A percentile compares a stretch with the other conserved stretches of the same genome.
These are phyloP conservation scores for Drosophila sproati DNA, from an alignment of 1,140 invertebrate species.

Conservation along the genomic window DNA sequence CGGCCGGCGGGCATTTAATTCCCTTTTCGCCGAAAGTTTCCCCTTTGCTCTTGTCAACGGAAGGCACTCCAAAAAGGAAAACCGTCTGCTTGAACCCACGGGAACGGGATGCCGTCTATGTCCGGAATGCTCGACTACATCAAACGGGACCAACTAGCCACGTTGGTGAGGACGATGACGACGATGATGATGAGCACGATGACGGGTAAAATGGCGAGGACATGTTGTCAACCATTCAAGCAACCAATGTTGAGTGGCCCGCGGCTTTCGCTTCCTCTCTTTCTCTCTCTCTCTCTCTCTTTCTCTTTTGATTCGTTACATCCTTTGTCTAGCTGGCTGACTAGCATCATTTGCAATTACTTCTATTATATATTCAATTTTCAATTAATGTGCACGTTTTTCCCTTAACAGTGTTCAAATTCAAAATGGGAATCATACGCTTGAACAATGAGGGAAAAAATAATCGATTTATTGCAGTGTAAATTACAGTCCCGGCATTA, in stretches of 20 bases:
- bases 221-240: slow-evolving; percentile 60
- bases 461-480: background rate
- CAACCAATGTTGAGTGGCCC: slow-evolving; percentile 52
- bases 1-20: slow-evolving; percentile 52
- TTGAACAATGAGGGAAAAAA: background rate
- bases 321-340: slow-evolving; percentile 16
- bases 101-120: slow-evolving; percentile 20
- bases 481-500: background rate
- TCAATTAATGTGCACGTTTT: slow-evolving; percentile 44
- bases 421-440: slow-evolving; percentile 6
- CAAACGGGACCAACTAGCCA: slow-evolving; percentile 31
- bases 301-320: background rate
- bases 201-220: slow-evolving; percentile 22
- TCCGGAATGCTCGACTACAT: slow-evolving; percentile 42
- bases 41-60: slow-evolving; percentile 56
- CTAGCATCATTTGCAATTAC: slow-evolving; percentile 31
- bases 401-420: background rate
- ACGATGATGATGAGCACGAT: slow-evolving; percentile 1
- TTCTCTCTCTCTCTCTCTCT: background rate
- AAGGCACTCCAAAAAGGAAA: slow-evolving; percentile 43
- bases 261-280: background rate
- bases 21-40: slow-evolving; percentile 53
- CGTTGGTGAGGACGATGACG: background rate
- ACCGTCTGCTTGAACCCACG: slow-evolving; percentile 34
- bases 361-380: slow-evolving; percentile 48